These are phyloP conservation scores for Parasteatoda lunata DNA, from an alignment of 2,888 invertebrate species.

Conservation along the genomic window DNA sequence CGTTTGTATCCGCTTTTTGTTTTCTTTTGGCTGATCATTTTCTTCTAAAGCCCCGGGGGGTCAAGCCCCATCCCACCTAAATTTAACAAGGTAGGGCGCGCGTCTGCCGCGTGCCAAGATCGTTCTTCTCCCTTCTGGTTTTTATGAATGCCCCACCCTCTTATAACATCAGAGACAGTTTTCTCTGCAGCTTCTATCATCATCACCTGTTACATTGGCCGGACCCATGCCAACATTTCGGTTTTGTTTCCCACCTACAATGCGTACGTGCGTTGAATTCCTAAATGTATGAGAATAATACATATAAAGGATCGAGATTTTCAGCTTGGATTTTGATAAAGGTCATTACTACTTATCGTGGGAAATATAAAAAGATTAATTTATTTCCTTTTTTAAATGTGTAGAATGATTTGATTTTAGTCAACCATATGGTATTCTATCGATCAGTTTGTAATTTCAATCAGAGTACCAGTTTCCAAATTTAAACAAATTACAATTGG, in stretches of 20 bases:
- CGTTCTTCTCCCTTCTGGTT: slow-evolving; percentile 34
- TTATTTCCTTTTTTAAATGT: no score
- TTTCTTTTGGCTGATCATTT: slow-evolving; percentile 49
- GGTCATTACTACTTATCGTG: no score
- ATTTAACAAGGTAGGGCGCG: slow-evolving; percentile 65
- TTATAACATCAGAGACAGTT: no score
- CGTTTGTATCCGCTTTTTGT: slow-evolving; percentile 61
- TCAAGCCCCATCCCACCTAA: slow-evolving; percentile 30
- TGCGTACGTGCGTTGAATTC: slow-evolving; percentile 10
- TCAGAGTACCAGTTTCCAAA: no score
- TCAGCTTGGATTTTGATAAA: no score
- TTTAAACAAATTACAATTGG: no score
- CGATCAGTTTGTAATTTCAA: no score
- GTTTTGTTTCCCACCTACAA: slow-evolving; percentile 30
- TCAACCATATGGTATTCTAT: no score
- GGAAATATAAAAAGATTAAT: no score
- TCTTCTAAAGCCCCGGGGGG: slow-evolving; percentile 8
- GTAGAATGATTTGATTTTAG: no score
- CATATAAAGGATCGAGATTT: no score
- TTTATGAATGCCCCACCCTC: not conserved
- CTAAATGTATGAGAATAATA: not conserved
- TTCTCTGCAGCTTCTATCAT: not conserved
- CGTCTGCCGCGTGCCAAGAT: slow-evolving; percentile 64
- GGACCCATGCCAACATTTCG: slow-evolving; percentile 4
- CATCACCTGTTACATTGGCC: slow-evolving; percentile 37